A percentile compares a stretch with the other conserved stretches of the same genome.
phyloP scores from a whole-genome alignment of 2,888 invertebrate species.

The Lampropteryx suffumata region DNA sequence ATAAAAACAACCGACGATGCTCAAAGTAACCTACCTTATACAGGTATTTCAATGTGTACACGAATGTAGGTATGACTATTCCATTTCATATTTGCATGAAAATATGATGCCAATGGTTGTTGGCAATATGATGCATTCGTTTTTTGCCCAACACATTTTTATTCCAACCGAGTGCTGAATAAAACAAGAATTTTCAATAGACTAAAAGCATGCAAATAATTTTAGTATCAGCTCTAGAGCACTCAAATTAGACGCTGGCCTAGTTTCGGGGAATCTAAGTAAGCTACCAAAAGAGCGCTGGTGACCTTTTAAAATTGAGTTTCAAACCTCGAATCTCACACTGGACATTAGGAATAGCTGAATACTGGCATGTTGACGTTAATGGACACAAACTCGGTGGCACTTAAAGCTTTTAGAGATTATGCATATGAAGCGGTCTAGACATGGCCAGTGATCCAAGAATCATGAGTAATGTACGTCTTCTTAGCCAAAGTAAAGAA shows the following conservation, averaged over 20 bases:
- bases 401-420: constrained; percentile 3
- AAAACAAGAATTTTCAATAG: constrained; percentile 14
- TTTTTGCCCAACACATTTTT: background rate
- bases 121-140: background rate
- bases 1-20: no score
- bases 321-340: constrained; percentile 13
- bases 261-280: constrained; percentile 49
- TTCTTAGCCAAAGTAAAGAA: background rate
- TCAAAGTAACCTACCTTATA: no score
- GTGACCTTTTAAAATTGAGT: constrained; percentile 40
- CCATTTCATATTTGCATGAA: constrained; percentile 4
- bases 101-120: background rate
- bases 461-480: background rate
- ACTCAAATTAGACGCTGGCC: constrained; percentile 63
- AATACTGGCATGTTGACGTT: constrained; percentile 25
- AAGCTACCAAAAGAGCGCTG: constrained; percentile 39
- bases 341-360: constrained; percentile 20
- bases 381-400: constrained; percentile 26
- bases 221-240: constrained; percentile 37
- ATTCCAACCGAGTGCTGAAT: background rate
- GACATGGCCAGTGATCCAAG: background rate
- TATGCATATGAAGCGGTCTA: constrained; percentile 2
- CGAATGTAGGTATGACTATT: background rate
- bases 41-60: no score
- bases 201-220: constrained; percentile 27